Base-by-base conservation (phyloP, 2,888 invertebrate species). In the Meganola albula region DNA sequence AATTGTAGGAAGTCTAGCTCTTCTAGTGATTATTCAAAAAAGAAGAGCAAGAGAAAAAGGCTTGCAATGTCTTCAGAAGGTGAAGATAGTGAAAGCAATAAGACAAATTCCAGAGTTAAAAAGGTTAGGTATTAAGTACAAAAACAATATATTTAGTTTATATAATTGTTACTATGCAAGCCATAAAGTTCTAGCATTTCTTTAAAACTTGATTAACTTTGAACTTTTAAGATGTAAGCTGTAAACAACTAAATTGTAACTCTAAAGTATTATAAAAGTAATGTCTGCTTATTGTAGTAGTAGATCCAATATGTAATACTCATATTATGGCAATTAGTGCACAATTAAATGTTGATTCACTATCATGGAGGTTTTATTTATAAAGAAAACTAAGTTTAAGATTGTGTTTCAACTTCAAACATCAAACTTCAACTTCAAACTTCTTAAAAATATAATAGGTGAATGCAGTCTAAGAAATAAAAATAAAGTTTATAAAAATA, bases 41-140 rank as follows among this genome's bases (percentile, higher is more conserved):
- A 37, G 38, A 31, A 23, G 25, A 4, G 13, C 16, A 23, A 18
- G 24, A 40, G 13, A 29, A 32, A n/a, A 25, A 34, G 18, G 31
- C 25, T 10, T 28, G 40, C 9, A 43, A 27, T 23, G 31, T 9
- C 32, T 10, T 48, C 49, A 0, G 36, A 39, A n/a, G 40, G 37
- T 33, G 39, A 47, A 6, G 29, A 44, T 8, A 34, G 31, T 5
- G 32, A 30, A 20, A 37, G 34, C 13, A 37, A 23, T 13, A 61
- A 38, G 46, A 57, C 71, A 35, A 63, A 63, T 53, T 62, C 70
- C 57, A 65, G 63, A 66, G 59, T 54, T 48, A 60, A 58, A 52
- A 77, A 83, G 83, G 83, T 83, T 79, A 73, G 80, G 73, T 55
- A 41, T 44, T 48, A 50, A 53, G 34, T 35, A 40, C n/a, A n/a